Evolutionary conservation across 2,113 vertebrate species (phyloP), one percentile per base, ranked within the genome.

Genomic region (Tiliqua scincoides): DNA sequence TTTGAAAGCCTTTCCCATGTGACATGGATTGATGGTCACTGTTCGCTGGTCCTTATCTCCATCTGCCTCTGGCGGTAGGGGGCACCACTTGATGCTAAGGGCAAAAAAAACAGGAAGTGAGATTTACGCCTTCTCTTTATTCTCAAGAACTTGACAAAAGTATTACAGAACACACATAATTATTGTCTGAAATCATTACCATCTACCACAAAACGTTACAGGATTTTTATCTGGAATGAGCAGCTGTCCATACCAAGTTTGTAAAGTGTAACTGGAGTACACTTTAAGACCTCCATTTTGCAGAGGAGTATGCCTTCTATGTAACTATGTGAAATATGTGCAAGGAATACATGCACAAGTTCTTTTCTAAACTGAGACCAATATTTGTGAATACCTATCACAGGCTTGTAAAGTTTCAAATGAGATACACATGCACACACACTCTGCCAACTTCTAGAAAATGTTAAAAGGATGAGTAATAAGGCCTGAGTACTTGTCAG

Each of bases 1-100:
- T 95, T 97, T 98, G 95, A 99, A 99, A 1, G 98, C 98, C 93
- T 98, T 99, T 94, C 96, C 98, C 98, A 97, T 99, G 94, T 99
- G 98, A 77, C 96, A 96, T 87, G 97, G 95, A 91, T 98, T 98
- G 95, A 98, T 97, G 68, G 97, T 98, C 95, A 97, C 92, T 35
- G 95, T 96, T 91, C 96, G 97, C 87, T 96, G 97, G 65, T 96
- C 97, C 94, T 97, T 97, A 87, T 98, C 98, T 90, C 97, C 97
- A 20, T 95, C 95, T 85, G 97, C 97, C 59, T 96, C 90, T 27
- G 91, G 91, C 65, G 95, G 91, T 79, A 94, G 93, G 52, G 96
- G 92, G 20, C 93, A 95, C 84, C 90, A 92, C 89, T 97, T 97
- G 90, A 94, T 48, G 85, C 96, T 97, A 68, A 88, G 86, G 90